phyloP scores from a whole-genome alignment of 2,113 vertebrate species.

The Lepidothrix coronata region DNA sequence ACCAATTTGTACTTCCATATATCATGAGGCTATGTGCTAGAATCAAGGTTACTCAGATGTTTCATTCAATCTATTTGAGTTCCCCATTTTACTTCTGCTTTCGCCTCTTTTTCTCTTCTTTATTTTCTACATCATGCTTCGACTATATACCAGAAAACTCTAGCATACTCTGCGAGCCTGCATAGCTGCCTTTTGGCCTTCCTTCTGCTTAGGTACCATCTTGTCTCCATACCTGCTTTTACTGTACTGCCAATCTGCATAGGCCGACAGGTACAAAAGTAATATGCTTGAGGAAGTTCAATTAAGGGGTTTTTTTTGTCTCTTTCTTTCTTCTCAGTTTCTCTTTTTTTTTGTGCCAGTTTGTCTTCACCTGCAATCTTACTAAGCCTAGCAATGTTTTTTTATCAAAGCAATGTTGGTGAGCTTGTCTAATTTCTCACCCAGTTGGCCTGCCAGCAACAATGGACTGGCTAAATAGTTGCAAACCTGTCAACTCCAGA shows the following conservation, averaged over 20 bases:
- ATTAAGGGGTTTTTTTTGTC: background rate
- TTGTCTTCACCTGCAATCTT: background rate
- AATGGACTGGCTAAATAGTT: background rate
- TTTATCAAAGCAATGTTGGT: background rate
- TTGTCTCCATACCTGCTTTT: background rate
- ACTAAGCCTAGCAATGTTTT: background rate
- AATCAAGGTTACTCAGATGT: background rate
- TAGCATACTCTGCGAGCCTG: accelerated
- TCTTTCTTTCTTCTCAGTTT: background rate
- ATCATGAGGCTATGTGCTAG: background rate
- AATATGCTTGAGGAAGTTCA: background rate
- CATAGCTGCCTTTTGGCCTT: background rate
- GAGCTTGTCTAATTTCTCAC: background rate
- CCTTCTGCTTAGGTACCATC: background rate
- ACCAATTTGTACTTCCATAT: background rate
- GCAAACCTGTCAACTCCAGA: background rate
- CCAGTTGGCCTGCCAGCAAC: background rate
- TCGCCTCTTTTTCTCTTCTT: background rate
- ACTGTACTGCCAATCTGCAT: background rate
- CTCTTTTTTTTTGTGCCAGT: background rate
- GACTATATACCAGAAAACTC: background rate
- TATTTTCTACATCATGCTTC: background rate
- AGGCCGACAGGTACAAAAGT: background rate
- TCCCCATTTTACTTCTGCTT: background rate
- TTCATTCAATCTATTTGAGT: background rate